A percentile compares a stretch with the other conserved stretches of the same genome.
These are phyloP conservation scores for Zeuzera pyrina DNA, from an alignment of 2,888 invertebrate genomes.

Conservation along the genomic window DNA sequence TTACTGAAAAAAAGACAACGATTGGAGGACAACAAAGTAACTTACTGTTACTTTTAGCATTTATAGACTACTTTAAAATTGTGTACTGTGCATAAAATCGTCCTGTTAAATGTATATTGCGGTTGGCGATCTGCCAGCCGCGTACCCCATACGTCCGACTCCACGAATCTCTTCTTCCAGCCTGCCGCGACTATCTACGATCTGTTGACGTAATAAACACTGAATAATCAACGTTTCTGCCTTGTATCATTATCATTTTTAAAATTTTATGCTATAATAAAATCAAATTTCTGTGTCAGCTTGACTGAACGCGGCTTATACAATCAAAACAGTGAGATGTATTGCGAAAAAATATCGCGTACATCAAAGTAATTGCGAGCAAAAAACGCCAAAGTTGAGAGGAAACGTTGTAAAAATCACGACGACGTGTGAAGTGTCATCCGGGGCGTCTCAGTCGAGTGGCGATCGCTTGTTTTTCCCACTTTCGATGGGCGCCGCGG, in stretches of 20 bases:
- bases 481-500: slow-evolving; percentile 58
- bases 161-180: slow-evolving; percentile 50
- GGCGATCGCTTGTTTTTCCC: slow-evolving; percentile 71
- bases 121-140: slow-evolving; percentile 3
- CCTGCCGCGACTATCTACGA: slow-evolving; percentile 29
- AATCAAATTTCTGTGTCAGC: neutral
- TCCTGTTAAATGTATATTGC: slow-evolving; percentile 32
- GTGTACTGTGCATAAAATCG: slow-evolving; percentile 59
- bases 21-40: too few relatives aligned
- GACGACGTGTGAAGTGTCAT: slow-evolving; percentile 69
- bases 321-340: slow-evolving; percentile 23
- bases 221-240: slow-evolving; percentile 39
- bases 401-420: slow-evolving; percentile 70
- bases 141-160: slow-evolving; percentile 33
- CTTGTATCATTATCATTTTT: too few relatives aligned
- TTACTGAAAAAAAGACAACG: too few relatives aligned
- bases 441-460: slow-evolving; percentile 59
- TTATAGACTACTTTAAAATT: slow-evolving; percentile 59
- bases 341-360: slow-evolving; percentile 27
- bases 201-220: slow-evolving; percentile 48
- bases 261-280: neutral
- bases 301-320: slow-evolving; percentile 10
- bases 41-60: slow-evolving; percentile 53
- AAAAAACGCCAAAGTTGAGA: slow-evolving; percentile 55
- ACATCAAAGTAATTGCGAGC: slow-evolving; percentile 63